Evolutionary conservation across 2,113 vertebrate genomes (phyloP), one percentile per base, ranked within the genome.

Genomic region (Gymnorhina tibicen): DNA sequence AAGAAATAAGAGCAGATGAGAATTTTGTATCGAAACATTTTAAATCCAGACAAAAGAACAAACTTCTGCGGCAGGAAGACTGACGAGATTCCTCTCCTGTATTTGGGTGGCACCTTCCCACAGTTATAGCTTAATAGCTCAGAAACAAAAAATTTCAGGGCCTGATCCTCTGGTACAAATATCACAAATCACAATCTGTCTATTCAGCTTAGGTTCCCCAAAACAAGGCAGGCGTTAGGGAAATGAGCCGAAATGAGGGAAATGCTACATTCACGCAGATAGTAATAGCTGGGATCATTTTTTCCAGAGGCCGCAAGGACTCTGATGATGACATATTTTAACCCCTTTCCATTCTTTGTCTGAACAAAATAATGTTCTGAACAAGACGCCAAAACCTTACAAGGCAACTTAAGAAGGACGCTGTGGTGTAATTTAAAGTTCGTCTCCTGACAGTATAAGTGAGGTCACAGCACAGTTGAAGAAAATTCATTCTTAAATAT

Each of bases 401-500:
- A 92, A 85, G 52, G 27, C 58, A 76, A 49, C 50, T 79, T 73
- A 47, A 76, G 81, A 86, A 79, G 76, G 32, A 41, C 7, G 32
- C 30, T 63, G 37, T 13, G 37, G 15, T 35, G 21, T 67, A 69
- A 93, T 89, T 92, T 85, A 59, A 77, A 78, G 59, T 47, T 69
- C 6, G 5, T 59, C 42, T 94, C 46, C 46, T 82, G 79, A 68
- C 52, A 78, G 13, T 23, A 3, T 23, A 68, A 85, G 59, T 85
- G 77, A 94, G 52, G 78, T 82, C 88, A 75, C 39, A 88, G 47
- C 46, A 84, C 42, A 86, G 88, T 58, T 93, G 86, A 87, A 95
- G 72, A 82, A 88, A 91, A 93, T 11, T 49, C 17, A 62, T 78
- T 89, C 73, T 89, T 74, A 89, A 84, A 84, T 26, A 77, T 32